Evolutionary conservation across 2,113 vertebrate species (phyloP), one percentile per base, ranked within the genome.

Genomic region (Phrynocephalus versicolor): DNA sequence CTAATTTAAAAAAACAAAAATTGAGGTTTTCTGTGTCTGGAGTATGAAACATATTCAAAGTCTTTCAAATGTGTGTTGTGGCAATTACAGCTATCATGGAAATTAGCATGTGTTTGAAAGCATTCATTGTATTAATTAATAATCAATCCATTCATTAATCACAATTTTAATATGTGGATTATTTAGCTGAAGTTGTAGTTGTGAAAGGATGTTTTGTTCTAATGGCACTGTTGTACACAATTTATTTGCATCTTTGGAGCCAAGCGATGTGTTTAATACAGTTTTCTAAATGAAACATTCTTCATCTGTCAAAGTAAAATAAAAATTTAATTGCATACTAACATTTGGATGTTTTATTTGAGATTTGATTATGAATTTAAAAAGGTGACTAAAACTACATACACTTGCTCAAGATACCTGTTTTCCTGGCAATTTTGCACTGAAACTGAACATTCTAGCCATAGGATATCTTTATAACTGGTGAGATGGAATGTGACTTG

Each of bases 81-180:
- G 69, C 85, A 84, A 89, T 90, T 90, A 90, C 85, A 91, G 86
- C 60, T 87, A 88, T 90, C n/a, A 84, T 71, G 70, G 85, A 83
- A 88, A 92, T 84, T 79, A 86, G 64, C 78, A 83, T 57, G 23
- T 30, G 4, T 45, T 5, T 58, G 33, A 77, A 69, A 84, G 18
- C 45, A 69, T 67, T 78, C 45, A 77, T 84, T 77, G 83, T 58
- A 84, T 39, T 70, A 82, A 82, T 35, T 84, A 62, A 35, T 84
- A 77, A 65, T 77, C n/a, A 65, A 84, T 84, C 41, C 62, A 71
- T 82, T 82, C 21, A 82, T 70, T 82, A 82, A 82, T 82, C 65
- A 71, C n/a, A 71, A 8, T 58, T 81, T 81, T 82, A 57, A 78
- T 21, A 84, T 60, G 81, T 41, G 37, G 55, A 73, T 83, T 73